Base-by-base conservation (phyloP, 2,797 vertebrate species). In the Falco novaeseelandiae region DNA sequence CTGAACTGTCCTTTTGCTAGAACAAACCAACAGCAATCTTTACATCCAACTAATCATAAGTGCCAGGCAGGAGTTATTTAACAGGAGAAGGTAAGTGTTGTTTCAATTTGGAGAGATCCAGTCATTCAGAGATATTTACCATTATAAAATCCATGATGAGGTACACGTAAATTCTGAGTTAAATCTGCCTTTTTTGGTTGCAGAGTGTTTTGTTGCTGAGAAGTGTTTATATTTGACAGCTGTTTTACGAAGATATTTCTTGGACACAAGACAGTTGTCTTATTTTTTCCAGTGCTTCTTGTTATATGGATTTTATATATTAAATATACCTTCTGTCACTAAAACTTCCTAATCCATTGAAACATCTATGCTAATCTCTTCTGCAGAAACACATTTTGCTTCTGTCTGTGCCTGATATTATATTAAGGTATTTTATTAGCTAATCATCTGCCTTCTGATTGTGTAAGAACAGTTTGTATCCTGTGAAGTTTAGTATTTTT, bases 251-350 rank as follows among this genome's bases (percentile, higher is more conserved):
- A 90, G 40, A 48, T 69, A 55, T 70, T 86, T 88, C 82, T 94
- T 91, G 69, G 61, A 59, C 83, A 78, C 8, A 5, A 78, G 76
- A 83, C 90, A 83, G 77, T 81, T 95, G 66, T 72, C 86, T 62
- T 81, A 10, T 78, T 88, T 96, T 94, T 94, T 81, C 32, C 57
- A 63, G 65, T 69, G 65, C 65, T 88, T 90, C 80, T 95, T 51
- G 72, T 93, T 93, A 86, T 81, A 71, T 86, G 61, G 58, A 62
- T 93, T 96, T 91, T 87, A 38, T 96, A 20, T 86, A 52, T 93
- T 67, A 95, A 78, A 78, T 95, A 92, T 44, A 83, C 80, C 66
- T 90, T 87, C 90, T 94, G 83, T 91, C 88, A 86, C 49, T 72
- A 86, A 86, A 90, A 71, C 70, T 80, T 91, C 32, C 23, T 96